Evolutionary conservation across 1,140 invertebrate species (phyloP).

Genomic region (Metaphire vulgaris): DNA sequence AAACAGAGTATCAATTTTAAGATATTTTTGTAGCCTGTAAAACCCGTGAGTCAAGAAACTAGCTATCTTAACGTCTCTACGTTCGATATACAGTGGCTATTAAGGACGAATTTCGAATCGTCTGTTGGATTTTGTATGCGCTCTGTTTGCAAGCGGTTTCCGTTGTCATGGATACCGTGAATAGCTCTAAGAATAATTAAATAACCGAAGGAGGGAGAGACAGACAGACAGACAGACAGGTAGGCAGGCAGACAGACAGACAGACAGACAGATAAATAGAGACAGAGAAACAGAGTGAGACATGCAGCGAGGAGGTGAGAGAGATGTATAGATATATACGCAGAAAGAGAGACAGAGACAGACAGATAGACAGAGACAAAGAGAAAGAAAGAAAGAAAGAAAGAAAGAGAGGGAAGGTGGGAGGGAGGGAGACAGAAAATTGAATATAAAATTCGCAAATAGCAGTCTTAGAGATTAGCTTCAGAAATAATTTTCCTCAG

Average conservation of each 20-base stretch:
- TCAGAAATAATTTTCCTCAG: too few species aligned
- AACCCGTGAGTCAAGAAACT: neutral
- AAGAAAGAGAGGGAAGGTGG: neutral
- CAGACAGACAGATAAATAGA: neutral
- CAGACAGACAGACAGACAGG: neutral
- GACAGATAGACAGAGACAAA: neutral
- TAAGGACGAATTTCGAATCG: neutral
- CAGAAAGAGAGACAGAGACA: neutral
- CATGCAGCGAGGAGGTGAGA: neutral
- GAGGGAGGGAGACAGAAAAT: neutral
- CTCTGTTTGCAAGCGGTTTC: too few species aligned
- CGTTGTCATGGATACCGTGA: too few species aligned
- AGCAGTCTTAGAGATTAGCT: too few species aligned
- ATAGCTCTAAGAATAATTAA: too few species aligned
- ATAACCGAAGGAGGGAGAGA: neutral
- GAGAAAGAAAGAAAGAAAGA: neutral
- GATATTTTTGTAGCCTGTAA: neutral
- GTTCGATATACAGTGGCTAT: neutral
- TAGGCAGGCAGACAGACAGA: neutral
- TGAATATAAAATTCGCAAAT: neutral
- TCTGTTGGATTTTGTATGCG: neutral
- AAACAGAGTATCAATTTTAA: too few species aligned
- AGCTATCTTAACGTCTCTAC: neutral
- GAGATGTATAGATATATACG: neutral
- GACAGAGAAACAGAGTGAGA: neutral